Base-by-base conservation (phyloP, 2,113 vertebrate genomes). In the Actinemys pallida region DNA sequence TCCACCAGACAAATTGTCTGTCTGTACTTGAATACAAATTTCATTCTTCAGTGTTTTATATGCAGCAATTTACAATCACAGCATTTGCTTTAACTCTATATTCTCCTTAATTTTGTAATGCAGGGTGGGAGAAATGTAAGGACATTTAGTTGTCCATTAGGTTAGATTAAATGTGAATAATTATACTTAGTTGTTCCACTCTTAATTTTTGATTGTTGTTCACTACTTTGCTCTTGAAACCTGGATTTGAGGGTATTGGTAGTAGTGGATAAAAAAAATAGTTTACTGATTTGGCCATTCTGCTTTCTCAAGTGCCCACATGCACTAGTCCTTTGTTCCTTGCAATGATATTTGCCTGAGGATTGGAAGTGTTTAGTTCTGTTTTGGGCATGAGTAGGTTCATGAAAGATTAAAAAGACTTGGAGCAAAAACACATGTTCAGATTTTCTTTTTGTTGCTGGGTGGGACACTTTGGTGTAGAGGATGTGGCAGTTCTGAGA, bases 401-500 rank as follows among this genome's bases (percentile, higher is more conserved):
- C 45, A 88, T 81, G 25, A 88, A 88, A 90, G 95, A 78, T 35
- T 31, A 39, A 80, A 82, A 29, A 87, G 6, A 39, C 45, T 84
- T 84, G 52, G 52, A 39, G 45, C 17, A 11, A 52, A 59, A 95
- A 84, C 5, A 31, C 50, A 10, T 3, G 6, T 62, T 83, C 14
- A 91, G 24, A 27, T 92, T 57, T 83, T 90, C 4, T 59, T 12
- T 59, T 86, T 52, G 59, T 12, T 91, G 86, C 87, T 47, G 83
- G 9, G 5, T 3, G 0, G 10, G 57, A 86, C 19, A 82, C 79
- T 95, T 88, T 81, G 47, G 72, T 86, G 84, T 79, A 93, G 62
- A 95, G 85, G 72, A 92, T 94, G 83, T 94, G 93, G 10, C 80
- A 88, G 35, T 89, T 93, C 50, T 84, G 52, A 92, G 94, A 78